Evolutionary conservation across 1,140 invertebrate species (phyloP), one percentile per base, ranked within the genome.

Genomic region (Thaumatotibia leucotreta): DNA sequence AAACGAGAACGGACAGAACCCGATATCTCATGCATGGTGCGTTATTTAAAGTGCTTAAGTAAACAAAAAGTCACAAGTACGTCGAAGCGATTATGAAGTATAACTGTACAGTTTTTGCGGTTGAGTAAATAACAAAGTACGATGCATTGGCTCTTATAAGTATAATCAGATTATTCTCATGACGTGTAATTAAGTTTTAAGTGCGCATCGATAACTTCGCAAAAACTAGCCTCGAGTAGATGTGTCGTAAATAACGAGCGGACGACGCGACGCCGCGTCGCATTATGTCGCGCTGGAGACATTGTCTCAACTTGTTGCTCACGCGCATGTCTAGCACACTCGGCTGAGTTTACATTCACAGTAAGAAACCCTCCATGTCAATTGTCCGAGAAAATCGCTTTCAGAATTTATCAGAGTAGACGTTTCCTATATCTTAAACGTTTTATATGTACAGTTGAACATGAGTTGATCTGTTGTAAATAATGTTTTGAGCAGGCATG

Each of bases 111-210:
- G 8, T 14, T 58, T 58, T 58, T 58, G 52, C 9, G 39, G 17
- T 17, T 14, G n/a, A 24, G 23, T 29, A 58, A 58, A 58, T 58
- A 58, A 23, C 23, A 23, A 54, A 27, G 23, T 54, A 54, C 11
- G 50, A n/a, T 9, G 24, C 24, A 27, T 58, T 58, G 52, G 20
- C 11, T 58, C 52, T 6, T 14, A 58, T n/a, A n/a, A n/a, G n/a
- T 58, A 52, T 52, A 58, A 58, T 58, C 52, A 29, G 52, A 58
- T 58, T 58, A 58, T 14, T 58, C 52, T 58, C 52, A 58, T 58
- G 52, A 58, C 10, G 52, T 58, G 52, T 58, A 58, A 58, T 58
- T 58, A 58, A 58, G 52, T 29, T 58, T 58, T 29, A 58, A 27
- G 23, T 27, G 52, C 52, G 52, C 52, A 58, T 58, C 52, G 52